Percentiles rank a stretch among this genome's conserved stretches.
These are phyloP conservation scores for Clupea harengus DNA, from an alignment of 2,113 vertebrate species.

Conservation along the genomic window DNA sequence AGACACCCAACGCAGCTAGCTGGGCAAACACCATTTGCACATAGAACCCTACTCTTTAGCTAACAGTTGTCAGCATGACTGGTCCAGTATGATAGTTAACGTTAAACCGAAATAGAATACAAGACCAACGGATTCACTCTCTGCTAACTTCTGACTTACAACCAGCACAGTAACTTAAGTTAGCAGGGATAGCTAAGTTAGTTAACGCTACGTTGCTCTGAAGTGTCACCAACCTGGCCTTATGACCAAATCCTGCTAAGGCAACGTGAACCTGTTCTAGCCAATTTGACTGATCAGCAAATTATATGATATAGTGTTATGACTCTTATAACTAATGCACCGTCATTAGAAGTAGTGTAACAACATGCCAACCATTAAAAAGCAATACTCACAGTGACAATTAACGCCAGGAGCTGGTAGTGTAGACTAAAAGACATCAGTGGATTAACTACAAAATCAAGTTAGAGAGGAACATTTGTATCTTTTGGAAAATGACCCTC, in stretches of 20 bases:
- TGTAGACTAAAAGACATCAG: constrained; percentile 73
- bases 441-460: constrained; percentile 56
- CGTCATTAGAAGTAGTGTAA: constrained; percentile 1
- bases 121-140: too few relatives aligned
- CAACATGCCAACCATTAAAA: neutral
- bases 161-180: too few relatives aligned
- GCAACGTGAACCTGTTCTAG: neutral
- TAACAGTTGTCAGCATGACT: too few relatives aligned
- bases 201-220: neutral
- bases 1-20: too few relatives aligned
- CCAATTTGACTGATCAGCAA: neutral
- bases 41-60: too few relatives aligned
- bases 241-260: neutral
- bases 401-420: constrained; percentile 54
- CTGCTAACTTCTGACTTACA: too few relatives aligned
- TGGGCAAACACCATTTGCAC: too few relatives aligned
- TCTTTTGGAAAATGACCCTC: neutral
- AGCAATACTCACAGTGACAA: constrained; percentile 65
- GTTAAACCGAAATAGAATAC: too few relatives aligned
- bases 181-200: too few relatives aligned
- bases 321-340: neutral
- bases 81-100: too few relatives aligned
- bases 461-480: constrained; percentile 55
- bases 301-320: neutral
- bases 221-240: neutral